phyloP scores from a whole-genome alignment of 1,140 invertebrate genomes.

The Nephila pilipes region DNA sequence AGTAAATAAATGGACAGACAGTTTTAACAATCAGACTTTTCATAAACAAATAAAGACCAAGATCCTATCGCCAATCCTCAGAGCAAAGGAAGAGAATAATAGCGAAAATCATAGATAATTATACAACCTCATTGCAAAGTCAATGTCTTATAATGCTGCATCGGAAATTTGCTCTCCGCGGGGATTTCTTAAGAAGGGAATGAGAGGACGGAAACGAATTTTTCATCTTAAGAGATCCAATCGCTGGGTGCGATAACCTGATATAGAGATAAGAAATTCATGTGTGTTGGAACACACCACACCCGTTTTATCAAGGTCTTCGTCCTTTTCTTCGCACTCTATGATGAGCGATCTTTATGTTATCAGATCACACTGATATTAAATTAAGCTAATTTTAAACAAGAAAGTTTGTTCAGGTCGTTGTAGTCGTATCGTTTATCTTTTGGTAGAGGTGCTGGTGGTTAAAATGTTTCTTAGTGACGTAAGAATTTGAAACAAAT shows the following conservation, averaged over 20 bases:
- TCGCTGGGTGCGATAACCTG: background rate
- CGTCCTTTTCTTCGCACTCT: background rate
- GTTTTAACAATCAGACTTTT: no score
- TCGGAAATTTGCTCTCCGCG: background rate
- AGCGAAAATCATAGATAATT: background rate
- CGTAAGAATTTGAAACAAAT: no score
- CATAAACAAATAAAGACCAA: no score
- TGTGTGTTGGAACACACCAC: background rate
- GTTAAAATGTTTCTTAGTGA: no score
- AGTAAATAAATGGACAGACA: no score
- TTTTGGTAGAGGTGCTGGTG: no score
- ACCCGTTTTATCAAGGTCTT: background rate
- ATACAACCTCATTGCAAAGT: background rate
- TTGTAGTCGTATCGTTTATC: no score
- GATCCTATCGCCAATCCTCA: no score
- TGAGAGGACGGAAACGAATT: background rate
- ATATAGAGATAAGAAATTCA: background rate
- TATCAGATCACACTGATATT: background rate
- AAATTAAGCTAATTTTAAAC: background rate
- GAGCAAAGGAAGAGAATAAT: background rate
- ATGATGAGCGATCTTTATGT: background rate
- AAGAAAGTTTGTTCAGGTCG: no score
- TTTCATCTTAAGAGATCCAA: background rate
- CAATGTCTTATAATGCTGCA: slow-evolving; percentile 18
- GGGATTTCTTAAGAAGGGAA: background rate